A percentile compares a stretch with the other conserved stretches of the same genome.
Evolutionary conservation across 2,888 invertebrate species (phyloP).

Genomic region (Perdita meconis): DNA sequence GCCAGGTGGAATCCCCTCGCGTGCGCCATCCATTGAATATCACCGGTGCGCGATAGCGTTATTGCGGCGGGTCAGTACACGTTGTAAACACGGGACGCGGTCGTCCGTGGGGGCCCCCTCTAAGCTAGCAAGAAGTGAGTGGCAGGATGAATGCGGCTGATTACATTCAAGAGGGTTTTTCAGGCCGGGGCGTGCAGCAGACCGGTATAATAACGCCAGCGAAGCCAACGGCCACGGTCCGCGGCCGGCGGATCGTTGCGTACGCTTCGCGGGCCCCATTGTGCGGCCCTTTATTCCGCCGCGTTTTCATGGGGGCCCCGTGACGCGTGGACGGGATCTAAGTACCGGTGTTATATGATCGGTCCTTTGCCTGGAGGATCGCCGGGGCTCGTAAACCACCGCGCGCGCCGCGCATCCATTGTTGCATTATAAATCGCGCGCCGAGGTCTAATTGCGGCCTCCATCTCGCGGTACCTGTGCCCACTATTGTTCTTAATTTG

Average conservation of each 20-base stretch:
- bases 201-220: constrained; percentile 56
- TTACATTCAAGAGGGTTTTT: constrained; percentile 69
- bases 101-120: constrained; percentile 51
- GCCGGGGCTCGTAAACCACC: constrained; percentile 8
- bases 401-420: neutral
- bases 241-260: constrained; percentile 34
- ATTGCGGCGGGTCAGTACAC: constrained; percentile 68
- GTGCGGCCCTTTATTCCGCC: constrained; percentile 51
- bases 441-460: constrained; percentile 44
- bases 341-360: constrained; percentile 47
- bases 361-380: constrained; percentile 32
- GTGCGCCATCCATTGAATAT: constrained; percentile 53
- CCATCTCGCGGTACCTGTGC: constrained; percentile 8
- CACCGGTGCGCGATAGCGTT: constrained; percentile 49
- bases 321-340: constrained; percentile 51
- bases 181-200: constrained; percentile 49
- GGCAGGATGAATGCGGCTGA: constrained; percentile 72
- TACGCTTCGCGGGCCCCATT: constrained; percentile 58
- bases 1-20: constrained; percentile 31
- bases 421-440: constrained; percentile 39
- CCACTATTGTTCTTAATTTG: constrained; percentile 35
- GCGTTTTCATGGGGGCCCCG: constrained; percentile 40
- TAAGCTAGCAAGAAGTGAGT: constrained; percentile 65
- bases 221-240: constrained; percentile 44
- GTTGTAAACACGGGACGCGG: constrained; percentile 62